Percentiles rank a stretch among this genome's conserved stretches.
Evolutionary conservation across 2,888 invertebrate species (phyloP).

Genomic region (Polia nebulosa): DNA sequence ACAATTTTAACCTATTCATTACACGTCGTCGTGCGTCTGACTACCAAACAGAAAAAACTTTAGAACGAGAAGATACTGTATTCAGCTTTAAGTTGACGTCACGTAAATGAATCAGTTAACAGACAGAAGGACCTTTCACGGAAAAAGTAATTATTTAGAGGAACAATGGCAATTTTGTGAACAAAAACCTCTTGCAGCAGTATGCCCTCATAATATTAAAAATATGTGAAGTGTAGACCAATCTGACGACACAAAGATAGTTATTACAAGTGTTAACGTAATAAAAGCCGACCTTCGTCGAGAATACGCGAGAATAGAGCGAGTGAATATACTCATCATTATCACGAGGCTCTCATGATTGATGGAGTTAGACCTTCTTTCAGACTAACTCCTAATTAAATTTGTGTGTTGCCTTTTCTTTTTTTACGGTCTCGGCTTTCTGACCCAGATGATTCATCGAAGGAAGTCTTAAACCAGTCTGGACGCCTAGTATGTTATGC

Average conservation of each 20-base stretch:
- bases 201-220: constrained; percentile 16
- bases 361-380: constrained; percentile 63
- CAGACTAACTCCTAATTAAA: constrained; percentile 61
- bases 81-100: constrained; percentile 25
- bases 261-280: constrained; percentile 57
- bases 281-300: constrained; percentile 68
- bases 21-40: constrained; percentile 49
- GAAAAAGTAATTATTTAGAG: constrained; percentile 26
- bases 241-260: constrained; percentile 59
- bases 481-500: constrained; percentile 39
- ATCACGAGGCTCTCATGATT: constrained; percentile 67
- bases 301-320: constrained; percentile 65
- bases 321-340: constrained; percentile 66
- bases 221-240: constrained; percentile 33
- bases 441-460: constrained; percentile 66
- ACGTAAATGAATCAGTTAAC: constrained; percentile 29
- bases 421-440: constrained; percentile 48
- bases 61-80: constrained; percentile 42
- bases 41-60: constrained; percentile 38
- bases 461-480: constrained; percentile 53
- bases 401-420: constrained; percentile 57
- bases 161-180: constrained; percentile 30
- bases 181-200: constrained; percentile 42
- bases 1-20: constrained; percentile 52
- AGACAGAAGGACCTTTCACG: constrained; percentile 43